Evolutionary conservation across 1,140 invertebrate genomes (phyloP).

Genomic region (Philopotamus ludificatus): DNA sequence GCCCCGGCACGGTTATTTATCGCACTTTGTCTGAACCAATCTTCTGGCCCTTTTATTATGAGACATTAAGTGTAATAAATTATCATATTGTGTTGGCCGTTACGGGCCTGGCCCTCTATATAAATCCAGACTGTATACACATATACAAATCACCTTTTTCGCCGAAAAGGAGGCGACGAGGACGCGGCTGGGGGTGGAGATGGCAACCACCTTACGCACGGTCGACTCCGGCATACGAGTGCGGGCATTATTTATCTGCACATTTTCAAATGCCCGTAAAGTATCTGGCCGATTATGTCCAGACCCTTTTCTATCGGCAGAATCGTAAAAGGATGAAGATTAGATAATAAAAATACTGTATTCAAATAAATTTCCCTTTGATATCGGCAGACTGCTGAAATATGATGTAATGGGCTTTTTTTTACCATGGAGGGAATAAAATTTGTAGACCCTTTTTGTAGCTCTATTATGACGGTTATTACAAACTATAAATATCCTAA

Average conservation of each 20-base stretch:
- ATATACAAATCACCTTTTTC: not conserved
- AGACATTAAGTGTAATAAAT: constrained; percentile 18
- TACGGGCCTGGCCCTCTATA: not conserved
- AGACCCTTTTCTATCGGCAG: too few species aligned
- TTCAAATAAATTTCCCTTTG: too few species aligned
- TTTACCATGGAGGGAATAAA: too few species aligned
- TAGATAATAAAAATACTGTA: too few species aligned
- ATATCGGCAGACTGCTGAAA: too few species aligned
- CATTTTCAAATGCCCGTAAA: not conserved
- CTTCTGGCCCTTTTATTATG: constrained; percentile 16
- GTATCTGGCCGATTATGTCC: too few species aligned
- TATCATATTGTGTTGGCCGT: constrained; percentile 13
- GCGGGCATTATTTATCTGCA: not conserved
- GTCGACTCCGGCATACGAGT: not conserved
- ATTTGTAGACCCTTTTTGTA: too few species aligned
- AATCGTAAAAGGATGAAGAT: too few species aligned
- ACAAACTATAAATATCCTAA: too few species aligned
- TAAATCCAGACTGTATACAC: not conserved
- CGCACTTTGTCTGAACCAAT: constrained; percentile 10
- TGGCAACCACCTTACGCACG: not conserved
- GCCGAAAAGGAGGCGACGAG: not conserved
- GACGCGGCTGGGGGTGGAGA: too few species aligned
- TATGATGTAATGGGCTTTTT: too few species aligned
- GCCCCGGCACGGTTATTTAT: constrained; percentile 7
- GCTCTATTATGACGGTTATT: too few species aligned